These are phyloP conservation scores for Spisula subtruncata DNA, from an alignment of 2,888 invertebrate genomes.

Conservation along the genomic window DNA sequence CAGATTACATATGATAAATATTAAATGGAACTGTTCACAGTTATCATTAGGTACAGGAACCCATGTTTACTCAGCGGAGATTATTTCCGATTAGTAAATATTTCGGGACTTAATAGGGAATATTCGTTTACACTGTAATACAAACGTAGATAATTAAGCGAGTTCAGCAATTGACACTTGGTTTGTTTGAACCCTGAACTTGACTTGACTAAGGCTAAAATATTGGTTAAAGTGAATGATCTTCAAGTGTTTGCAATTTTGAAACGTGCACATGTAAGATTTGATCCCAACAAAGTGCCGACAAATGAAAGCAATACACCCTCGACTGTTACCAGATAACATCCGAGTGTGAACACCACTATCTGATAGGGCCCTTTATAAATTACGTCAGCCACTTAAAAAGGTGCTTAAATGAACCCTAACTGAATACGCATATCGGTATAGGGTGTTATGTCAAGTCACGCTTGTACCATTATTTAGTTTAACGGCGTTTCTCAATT, in stretches of 20 bases:
- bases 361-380: not conserved
- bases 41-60: not conserved
- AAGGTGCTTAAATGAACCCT: not conserved
- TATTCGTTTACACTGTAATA: not conserved
- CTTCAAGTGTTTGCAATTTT: not conserved
- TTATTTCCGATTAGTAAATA: not conserved
- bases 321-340: not conserved
- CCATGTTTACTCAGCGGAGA: conserved; percentile 16
- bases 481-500: too few relatives aligned
- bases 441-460: not conserved
- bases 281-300: not conserved
- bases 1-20: conserved; percentile 25
- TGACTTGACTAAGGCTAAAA: not conserved
- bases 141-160: not conserved
- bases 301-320: not conserved
- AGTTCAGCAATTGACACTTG: not conserved
- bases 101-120: not conserved
- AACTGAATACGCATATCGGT: not conserved
- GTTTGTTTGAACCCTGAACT: not conserved
- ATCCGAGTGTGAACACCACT: not conserved
- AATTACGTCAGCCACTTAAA: conserved; percentile 1
- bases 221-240: not conserved
- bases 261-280: not conserved
- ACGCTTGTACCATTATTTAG: too few relatives aligned
- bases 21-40: not conserved